Evolutionary conservation across 2,113 vertebrate species (phyloP).

Genomic region (Syngnathoides biaculeatus): DNA sequence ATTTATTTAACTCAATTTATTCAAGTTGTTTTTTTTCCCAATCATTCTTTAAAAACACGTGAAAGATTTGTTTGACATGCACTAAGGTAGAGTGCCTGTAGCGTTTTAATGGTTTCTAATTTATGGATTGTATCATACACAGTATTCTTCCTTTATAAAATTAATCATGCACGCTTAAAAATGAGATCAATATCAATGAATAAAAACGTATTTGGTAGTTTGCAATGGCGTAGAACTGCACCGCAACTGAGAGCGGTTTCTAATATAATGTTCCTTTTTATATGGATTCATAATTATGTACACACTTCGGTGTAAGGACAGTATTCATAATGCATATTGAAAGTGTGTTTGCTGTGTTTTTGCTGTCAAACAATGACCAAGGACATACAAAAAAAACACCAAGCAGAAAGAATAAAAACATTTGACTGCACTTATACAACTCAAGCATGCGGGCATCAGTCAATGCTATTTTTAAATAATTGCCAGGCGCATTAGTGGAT

Average conservation of each 20-base stretch:
- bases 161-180: background rate
- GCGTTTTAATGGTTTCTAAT: too few relatives aligned
- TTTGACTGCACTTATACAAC: constrained; percentile 21
- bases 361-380: constrained; percentile 1
- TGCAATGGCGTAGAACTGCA: background rate
- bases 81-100: too few relatives aligned
- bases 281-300: background rate
- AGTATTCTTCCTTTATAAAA: background rate
- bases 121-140: too few relatives aligned
- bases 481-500: constrained; percentile 1
- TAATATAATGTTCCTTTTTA: background rate
- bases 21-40: too few relatives aligned
- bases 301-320: background rate
- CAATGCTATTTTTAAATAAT: constrained; percentile 14
- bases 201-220: background rate
- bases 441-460: constrained; percentile 8
- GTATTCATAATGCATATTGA: background rate
- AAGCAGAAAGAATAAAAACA: constrained; percentile 4
- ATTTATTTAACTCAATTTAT: too few relatives aligned
- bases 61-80: too few relatives aligned
- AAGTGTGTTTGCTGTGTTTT: background rate
- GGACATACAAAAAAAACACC: background rate
- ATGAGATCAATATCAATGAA: background rate
- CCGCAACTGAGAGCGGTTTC: background rate
- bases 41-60: too few relatives aligned